Percentiles rank a stretch among this genome's conserved stretches.
Conservation (phyloP, 1,140 invertebrate species). For the Colletes latitarsis region DNA sequence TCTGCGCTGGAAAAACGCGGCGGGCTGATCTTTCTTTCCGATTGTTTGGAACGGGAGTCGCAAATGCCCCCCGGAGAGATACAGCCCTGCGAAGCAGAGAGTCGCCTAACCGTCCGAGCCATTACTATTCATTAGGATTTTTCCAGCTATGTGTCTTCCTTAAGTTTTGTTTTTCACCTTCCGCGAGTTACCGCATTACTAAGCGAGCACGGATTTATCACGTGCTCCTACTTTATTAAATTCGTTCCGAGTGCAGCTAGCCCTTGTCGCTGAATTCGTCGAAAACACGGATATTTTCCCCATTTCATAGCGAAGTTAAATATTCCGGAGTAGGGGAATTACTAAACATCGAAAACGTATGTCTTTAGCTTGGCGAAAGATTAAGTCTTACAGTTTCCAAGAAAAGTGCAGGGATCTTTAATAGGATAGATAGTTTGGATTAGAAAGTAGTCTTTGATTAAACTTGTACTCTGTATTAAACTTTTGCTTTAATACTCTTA, state of each 20-base stretch:
- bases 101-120: conserved; percentile 51
- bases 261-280: neutral
- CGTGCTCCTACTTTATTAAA: conserved; percentile 72
- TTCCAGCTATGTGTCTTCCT: conserved; percentile 72
- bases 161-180: conserved; percentile 66
- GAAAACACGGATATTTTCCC: conserved; percentile 41
- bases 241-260: conserved; percentile 49
- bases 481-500: no score
- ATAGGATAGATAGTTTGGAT: no score
- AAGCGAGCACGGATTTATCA: conserved; percentile 72
- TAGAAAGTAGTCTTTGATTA: no score
- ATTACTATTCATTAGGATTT: conserved; percentile 75
- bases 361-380: neutral
- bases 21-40: conserved; percentile 38
- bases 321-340: conserved; percentile 29
- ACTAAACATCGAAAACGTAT: neutral
- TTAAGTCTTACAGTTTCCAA: no score
- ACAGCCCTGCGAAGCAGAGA: conserved; percentile 32
- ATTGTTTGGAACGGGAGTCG: conserved; percentile 48
- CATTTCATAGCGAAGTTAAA: conserved; percentile 52
- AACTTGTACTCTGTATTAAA: no score
- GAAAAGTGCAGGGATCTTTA: no score
- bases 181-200: conserved; percentile 60
- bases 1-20: neutral
- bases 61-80: conserved; percentile 39